Evolutionary conservation across 2,113 vertebrate species (phyloP).

Genomic region (Gallinago undulata): DNA sequence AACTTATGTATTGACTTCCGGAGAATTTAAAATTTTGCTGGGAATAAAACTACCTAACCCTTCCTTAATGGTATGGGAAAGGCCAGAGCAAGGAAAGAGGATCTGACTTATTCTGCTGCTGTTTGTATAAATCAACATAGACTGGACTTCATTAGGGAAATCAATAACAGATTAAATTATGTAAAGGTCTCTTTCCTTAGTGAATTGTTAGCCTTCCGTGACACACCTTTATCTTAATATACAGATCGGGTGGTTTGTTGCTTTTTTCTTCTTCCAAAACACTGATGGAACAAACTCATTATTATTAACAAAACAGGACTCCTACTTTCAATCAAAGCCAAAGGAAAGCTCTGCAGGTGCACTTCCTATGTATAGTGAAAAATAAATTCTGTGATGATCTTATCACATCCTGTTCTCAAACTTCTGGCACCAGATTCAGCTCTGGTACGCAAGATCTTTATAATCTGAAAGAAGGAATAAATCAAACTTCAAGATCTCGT

Average conservation of each 20-base stretch:
- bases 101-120: not conserved
- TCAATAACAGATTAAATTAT: not conserved
- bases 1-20: not conserved
- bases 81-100: not conserved
- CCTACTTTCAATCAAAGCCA: not conserved
- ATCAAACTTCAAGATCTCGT: not conserved
- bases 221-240: not conserved
- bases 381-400: not conserved
- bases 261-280: not conserved
- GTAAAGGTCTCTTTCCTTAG: not conserved
- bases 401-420: not conserved
- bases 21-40: not conserved
- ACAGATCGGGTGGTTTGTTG: not conserved
- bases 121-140: not conserved
- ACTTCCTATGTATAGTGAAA: not conserved
- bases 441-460: not conserved
- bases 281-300: not conserved
- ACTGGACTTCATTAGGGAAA: not conserved
- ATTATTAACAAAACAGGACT: not conserved
- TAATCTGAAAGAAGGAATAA: not conserved
- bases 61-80: not conserved
- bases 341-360: not conserved
- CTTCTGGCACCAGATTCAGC: not conserved
- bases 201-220: not conserved
- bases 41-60: not conserved